A percentile compares a stretch with the other conserved stretches of the same genome.
Evolutionary conservation across 2,888 invertebrate species (phyloP).

Genomic region (Tenthredo distinguenda): DNA sequence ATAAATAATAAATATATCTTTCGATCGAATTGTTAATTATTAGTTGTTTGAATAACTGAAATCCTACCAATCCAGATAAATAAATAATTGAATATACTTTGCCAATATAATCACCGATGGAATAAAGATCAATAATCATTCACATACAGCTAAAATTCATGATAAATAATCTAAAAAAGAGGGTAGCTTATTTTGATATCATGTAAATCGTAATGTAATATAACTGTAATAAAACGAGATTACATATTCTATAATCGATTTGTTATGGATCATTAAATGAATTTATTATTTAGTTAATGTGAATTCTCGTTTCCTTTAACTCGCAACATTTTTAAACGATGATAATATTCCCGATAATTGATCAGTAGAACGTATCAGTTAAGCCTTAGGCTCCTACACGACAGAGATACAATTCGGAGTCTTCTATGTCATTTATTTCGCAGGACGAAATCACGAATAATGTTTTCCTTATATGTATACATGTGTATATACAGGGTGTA

Average conservation of each 20-base stretch:
- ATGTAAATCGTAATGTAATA: neutral
- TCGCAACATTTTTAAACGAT: too few relatives aligned
- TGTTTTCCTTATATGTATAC: too few relatives aligned
- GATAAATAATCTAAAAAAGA: neutral
- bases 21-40: neutral
- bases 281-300: neutral
- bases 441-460: too few relatives aligned
- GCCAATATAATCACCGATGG: neutral
- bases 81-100: neutral
- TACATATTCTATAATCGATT: neutral
- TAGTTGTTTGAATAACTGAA: neutral
- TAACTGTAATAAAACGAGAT: neutral
- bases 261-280: neutral
- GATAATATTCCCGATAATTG: too few relatives aligned
- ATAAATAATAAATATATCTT: conserved; percentile 1
- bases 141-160: neutral
- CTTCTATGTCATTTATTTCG: too few relatives aligned
- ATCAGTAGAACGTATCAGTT: too few relatives aligned
- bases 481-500: too few relatives aligned
- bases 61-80: neutral
- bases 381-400: too few relatives aligned
- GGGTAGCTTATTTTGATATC: neutral
- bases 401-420: too few relatives aligned
- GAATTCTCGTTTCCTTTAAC: too few relatives aligned
- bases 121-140: neutral